These are phyloP conservation scores for Liparis tanakae DNA, from an alignment of 2,797 vertebrate species.

Conservation along the genomic window DNA sequence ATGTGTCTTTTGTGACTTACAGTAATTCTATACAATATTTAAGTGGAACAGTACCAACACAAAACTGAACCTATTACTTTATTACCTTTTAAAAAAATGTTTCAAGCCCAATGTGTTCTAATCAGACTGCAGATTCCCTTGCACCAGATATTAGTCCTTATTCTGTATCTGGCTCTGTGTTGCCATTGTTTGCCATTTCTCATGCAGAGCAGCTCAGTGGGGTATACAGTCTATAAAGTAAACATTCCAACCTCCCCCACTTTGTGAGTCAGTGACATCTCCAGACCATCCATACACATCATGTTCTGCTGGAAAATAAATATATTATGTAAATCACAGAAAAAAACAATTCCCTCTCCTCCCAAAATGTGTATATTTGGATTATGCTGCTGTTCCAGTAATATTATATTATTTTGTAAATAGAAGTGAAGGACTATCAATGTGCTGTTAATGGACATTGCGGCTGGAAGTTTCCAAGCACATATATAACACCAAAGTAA, in stretches of 20 bases:
- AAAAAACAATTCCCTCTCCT: background rate
- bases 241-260: conserved; percentile 1
- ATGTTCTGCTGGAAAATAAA: conserved; percentile 8
- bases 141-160: background rate
- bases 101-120: background rate
- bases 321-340: background rate
- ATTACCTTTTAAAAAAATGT: conserved; percentile 5
- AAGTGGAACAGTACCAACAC: conserved; percentile 15
- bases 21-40: background rate
- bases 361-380: background rate
- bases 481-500: background rate
- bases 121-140: background rate
- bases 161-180: fast-evolving
- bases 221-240: conserved; percentile 24
- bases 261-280: conserved; percentile 16
- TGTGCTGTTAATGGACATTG: conserved; percentile 5
- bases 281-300: conserved; percentile 19
- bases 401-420: background rate
- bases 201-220: conserved; percentile 7
- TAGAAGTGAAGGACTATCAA: conserved; percentile 5
- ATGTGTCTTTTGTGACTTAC: background rate
- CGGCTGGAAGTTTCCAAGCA: conserved; percentile 3
- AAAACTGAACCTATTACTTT: background rate
- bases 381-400: background rate
- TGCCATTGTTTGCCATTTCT: conserved; percentile 10